Evolutionary conservation across 2,113 vertebrate species (phyloP).

Genomic region (Sorex fumeus): DNA sequence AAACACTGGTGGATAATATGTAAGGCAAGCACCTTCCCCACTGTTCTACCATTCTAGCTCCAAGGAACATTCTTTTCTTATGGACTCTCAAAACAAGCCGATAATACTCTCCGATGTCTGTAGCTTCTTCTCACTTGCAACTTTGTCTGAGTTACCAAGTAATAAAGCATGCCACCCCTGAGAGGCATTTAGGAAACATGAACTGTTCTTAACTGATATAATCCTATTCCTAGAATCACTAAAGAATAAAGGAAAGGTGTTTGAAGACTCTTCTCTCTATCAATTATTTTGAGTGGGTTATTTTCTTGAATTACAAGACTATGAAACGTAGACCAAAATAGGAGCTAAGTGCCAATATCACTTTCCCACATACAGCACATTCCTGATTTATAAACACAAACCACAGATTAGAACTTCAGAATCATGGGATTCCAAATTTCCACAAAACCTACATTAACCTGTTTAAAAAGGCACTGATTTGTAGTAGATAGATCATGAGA

Average conservation of each 20-base stretch:
- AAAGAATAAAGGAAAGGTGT: slow-evolving; percentile 66
- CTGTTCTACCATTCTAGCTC: too few species aligned
- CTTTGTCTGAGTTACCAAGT: slow-evolving; percentile 54
- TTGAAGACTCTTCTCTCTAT: slow-evolving; percentile 56
- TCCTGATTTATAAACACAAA: slow-evolving; percentile 59
- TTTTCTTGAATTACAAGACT: slow-evolving; percentile 63
- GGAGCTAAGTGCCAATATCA: slow-evolving; percentile 13
- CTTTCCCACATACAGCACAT: slow-evolving; percentile 71
- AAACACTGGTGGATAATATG: too few species aligned
- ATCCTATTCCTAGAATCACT: slow-evolving; percentile 67
- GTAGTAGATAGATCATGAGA: not conserved
- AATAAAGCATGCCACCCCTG: slow-evolving; percentile 60
- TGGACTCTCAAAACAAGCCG: not conserved
- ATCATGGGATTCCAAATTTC: not conserved
- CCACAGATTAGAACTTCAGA: slow-evolving; percentile 10
- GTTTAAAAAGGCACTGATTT: slow-evolving; percentile 24
- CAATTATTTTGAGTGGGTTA: slow-evolving; percentile 65
- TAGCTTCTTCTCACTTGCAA: slow-evolving; percentile 57
- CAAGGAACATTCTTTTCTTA: not conserved
- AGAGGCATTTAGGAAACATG: slow-evolving; percentile 42
- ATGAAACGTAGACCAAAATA: slow-evolving; percentile 71
- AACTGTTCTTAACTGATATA: slow-evolving; percentile 62
- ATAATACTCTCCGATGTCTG: not conserved
- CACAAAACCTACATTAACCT: slow-evolving; percentile 14
- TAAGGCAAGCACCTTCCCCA: too few species aligned